Evolutionary conservation across 2,113 vertebrate genomes (phyloP), one percentile per base, ranked within the genome.

Genomic region (Hippocampus mohnikei): DNA sequence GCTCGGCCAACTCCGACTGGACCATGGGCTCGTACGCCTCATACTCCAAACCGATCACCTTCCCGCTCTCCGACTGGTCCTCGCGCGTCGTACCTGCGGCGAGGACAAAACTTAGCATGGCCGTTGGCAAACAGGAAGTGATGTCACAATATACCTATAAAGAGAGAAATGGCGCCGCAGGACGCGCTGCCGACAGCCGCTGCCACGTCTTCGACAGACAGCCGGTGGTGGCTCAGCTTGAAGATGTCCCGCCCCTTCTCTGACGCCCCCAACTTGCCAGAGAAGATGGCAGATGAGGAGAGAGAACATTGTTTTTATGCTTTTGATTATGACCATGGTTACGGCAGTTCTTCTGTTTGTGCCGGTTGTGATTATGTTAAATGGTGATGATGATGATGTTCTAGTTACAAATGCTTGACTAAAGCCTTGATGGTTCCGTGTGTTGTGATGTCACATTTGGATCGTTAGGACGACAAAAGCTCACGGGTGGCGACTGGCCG

Each of bases 11-110:
- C 89, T 98, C 93, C 0, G 85, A 93, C 87, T 95, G 93, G 64
- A 92, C 96, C 97, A 98, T 97, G 3, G 91, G 85, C 56, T 91
- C 79, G 42, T 98, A 98, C 0, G 94, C 95, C 90, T 98, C 96
- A 68, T 98, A 98, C 82, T 97, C 94, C 71, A 99, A 89, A 69
- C 81, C 92, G 63, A 94, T 59, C 64, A 98, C 96, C 76, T 91
- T 95, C 83, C 93, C 94, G 18, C 93, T 94, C 53, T 93, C 92
- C 67, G 94, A 93, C 82, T 89, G 84, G 83, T 97, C 95, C 86
- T 79, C 81, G 0, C 96, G 94, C 20, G 95, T 96, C 21, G 91
- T 95, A 44, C 96, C 96, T 99, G 66, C 6, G 7, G 5, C 40
- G 42, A 21, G 42, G 40, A 12, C n/a, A 1, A 6, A n/a, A 12